Conservation (phyloP, 2,113 vertebrate genomes). For the Grammomys dolichurus region DNA sequence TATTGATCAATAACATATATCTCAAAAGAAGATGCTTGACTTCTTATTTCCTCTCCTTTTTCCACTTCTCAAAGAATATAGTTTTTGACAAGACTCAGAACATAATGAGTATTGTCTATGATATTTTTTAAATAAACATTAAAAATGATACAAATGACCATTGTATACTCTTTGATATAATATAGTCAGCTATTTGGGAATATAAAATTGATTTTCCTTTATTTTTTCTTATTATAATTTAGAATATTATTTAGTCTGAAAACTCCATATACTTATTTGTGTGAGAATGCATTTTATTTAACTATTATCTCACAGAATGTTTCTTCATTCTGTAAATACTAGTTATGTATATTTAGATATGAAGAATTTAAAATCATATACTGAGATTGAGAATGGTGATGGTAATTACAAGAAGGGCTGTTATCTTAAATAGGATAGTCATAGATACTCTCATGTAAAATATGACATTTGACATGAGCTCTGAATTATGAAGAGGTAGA, state of each 20-base stretch:
- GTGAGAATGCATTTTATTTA: not conserved
- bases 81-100: not conserved
- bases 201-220: not conserved
- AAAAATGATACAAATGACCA: not conserved
- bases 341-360: not conserved
- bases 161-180: not conserved
- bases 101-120: not conserved
- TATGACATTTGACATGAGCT: not conserved
- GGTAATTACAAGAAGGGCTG: not conserved
- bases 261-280: not conserved
- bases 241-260: not conserved
- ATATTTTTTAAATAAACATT: not conserved
- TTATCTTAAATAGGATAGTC: slow-evolving; percentile 1
- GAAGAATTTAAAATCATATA: not conserved
- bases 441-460: not conserved
- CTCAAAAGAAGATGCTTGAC: not conserved
- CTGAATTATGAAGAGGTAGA: not conserved
- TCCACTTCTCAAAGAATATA: not conserved
- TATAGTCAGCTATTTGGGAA: not conserved
- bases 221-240: not conserved
- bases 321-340: not conserved
- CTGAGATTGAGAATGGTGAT: not conserved
- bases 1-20: not conserved
- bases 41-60: not conserved
- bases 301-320: not conserved